Base-by-base conservation (phyloP, 2,113 vertebrate species). In the Ondatra zibethicus region DNA sequence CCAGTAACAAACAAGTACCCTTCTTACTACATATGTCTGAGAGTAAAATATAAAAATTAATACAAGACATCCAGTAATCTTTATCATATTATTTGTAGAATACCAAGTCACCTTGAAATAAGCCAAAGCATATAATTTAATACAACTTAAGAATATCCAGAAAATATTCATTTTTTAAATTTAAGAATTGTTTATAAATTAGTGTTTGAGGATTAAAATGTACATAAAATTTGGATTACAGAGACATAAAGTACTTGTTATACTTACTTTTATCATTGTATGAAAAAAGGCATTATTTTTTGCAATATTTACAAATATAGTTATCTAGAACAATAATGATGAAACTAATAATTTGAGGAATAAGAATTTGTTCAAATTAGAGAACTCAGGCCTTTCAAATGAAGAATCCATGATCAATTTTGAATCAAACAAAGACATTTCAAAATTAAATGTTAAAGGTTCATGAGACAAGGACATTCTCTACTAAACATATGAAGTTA, bases 351-450 rank as follows among this genome's bases (percentile, higher is more conserved):
- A 47, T 73, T 84, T 93, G n/a, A 55, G 81, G 0, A 95, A 36
- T 88, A 84, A 91, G 9, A 87, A 84, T 17, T 63, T 52, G 9
- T 80, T 80, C 3, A 88, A 93, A 96, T 80, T 7, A 80, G 80
- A 92, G 10, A 9, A 87, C 5, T 55, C 8, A 19, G 0, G 13
- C 58, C 27, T 63, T 70, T 45, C 81, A 89, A 85, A 87, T 39
- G 55, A 36, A 95, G 2, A 8, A 89, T 85, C 93, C 92, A 23
- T 16, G 66, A 13, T 5, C 86, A 89, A 90, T 0, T 61, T 55
- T 97, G 68, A 94, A 31, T 86, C 92, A 42, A 95, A 80, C 4
- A 52, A 97, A 16, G 89, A 50, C 27, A 87, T 2, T 84, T 80
- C 4, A 89, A 89, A 97, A 50, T 88, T 88, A 47, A 63, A 7